These are phyloP conservation scores for Polietes domitor DNA, from an alignment of 2,888 invertebrate genomes.

Conservation along the genomic window DNA sequence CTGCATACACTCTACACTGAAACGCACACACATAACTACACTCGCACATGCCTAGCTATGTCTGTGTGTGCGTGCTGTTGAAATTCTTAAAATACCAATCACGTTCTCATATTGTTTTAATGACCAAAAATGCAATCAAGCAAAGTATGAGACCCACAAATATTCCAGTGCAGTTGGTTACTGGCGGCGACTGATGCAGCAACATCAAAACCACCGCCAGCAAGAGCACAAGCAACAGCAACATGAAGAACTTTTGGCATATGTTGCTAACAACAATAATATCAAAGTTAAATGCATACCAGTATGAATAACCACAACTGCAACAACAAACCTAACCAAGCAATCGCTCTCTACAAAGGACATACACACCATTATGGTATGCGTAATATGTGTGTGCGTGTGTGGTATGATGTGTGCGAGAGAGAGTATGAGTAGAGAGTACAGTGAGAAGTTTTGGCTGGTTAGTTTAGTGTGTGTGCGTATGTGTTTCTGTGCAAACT, in stretches of 20 bases:
- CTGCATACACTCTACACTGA: too few species aligned
- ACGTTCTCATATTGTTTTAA: constrained; percentile 64
- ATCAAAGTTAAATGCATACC: constrained; percentile 61
- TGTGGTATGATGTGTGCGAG: too few species aligned
- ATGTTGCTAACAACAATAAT: constrained; percentile 35
- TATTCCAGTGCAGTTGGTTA: constrained; percentile 1
- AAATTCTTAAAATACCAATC: constrained; percentile 64
- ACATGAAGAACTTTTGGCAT: constrained; percentile 17
- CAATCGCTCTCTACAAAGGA: constrained; percentile 31
- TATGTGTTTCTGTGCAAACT: constrained; percentile 25
- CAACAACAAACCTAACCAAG: constrained; percentile 40
- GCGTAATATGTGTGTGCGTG: not conserved
- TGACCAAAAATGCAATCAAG: constrained; percentile 68
- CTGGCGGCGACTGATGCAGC: constrained; percentile 36
- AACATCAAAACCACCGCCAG: constrained; percentile 21
- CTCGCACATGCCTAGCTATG: not conserved
- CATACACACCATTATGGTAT: not conserved
- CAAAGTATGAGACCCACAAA: constrained; percentile 47
- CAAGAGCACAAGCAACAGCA: constrained; percentile 27
- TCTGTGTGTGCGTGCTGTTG: constrained; percentile 9
- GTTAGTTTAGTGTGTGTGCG: not conserved
- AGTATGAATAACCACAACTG: constrained; percentile 51
- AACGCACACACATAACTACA: too few species aligned
- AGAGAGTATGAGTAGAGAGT: not conserved
- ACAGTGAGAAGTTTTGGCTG: not conserved